Conservation (phyloP, 2,888 invertebrate genomes). For the Drosophila paracracens region DNA sequence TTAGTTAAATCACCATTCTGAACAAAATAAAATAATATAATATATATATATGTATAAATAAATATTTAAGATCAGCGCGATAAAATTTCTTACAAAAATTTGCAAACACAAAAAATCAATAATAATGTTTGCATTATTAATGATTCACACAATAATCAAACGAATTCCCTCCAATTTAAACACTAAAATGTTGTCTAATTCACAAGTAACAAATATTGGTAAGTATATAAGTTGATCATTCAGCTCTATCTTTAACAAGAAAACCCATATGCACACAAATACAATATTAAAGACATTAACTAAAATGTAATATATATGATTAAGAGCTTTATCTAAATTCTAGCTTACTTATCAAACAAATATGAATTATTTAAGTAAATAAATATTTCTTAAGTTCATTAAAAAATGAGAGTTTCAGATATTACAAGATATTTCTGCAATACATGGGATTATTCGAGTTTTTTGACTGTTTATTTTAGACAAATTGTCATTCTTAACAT, state of each 20-base stretch:
- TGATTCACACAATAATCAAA: not conserved
- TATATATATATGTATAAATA: not conserved
- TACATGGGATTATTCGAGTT: not conserved
- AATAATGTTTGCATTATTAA: not conserved
- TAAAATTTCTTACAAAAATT: not conserved
- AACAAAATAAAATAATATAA: not conserved
- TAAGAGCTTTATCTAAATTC: not conserved
- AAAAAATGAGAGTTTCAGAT: not conserved
- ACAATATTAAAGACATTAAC: not conserved
- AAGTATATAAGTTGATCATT: not conserved
- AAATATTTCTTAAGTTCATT: not conserved
- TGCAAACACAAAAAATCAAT: not conserved
- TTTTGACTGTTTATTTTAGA: not conserved
- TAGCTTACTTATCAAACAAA: not conserved
- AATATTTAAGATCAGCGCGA: not conserved
- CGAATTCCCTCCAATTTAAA: not conserved
- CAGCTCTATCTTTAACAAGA: not conserved
- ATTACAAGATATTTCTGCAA: not conserved
- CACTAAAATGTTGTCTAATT: not conserved
- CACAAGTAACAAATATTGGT: not conserved
- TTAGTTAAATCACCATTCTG: not conserved
- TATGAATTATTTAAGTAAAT: not conserved
- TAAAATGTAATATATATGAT: not conserved
- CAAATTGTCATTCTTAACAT: slow-evolving; percentile 15
- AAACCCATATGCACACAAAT: not conserved